Percentiles rank a stretch among this genome's conserved stretches.
Evolutionary conservation across 2,797 vertebrate species (phyloP).

Genomic region (Carcharodon carcharias): DNA sequence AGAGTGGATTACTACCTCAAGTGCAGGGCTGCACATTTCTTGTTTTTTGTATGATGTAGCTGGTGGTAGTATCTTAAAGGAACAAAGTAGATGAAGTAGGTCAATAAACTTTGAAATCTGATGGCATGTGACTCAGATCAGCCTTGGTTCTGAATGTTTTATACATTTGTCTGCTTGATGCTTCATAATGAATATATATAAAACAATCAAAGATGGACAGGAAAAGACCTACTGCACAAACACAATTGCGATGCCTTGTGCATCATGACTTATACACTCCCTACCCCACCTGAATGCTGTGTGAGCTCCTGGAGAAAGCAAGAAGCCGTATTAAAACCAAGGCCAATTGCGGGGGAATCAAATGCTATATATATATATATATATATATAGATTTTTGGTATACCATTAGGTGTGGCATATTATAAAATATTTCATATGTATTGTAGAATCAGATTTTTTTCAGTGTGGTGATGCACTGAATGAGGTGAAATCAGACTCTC

Average conservation of each 20-base stretch:
- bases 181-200: not conserved
- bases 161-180: not conserved
- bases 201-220: not conserved
- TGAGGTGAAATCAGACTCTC: not conserved
- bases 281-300: not conserved
- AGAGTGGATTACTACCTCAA: not conserved
- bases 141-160: not conserved
- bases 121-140: not conserved
- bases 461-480: not conserved
- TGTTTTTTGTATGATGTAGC: not conserved
- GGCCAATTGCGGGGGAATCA: no score
- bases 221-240: not conserved
- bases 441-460: not conserved
- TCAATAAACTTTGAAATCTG: not conserved
- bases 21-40: not conserved
- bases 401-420: not conserved
- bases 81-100: not conserved
- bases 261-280: not conserved
- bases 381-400: not conserved
- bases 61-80: not conserved
- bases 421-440: not conserved
- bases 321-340: not conserved
- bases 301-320: not conserved
- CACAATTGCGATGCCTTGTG: not conserved
- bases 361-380: not conserved